Evolutionary conservation across 1,140 invertebrate genomes (phyloP), one percentile per base, ranked within the genome.

Genomic region (Microplitis demolitor): DNA sequence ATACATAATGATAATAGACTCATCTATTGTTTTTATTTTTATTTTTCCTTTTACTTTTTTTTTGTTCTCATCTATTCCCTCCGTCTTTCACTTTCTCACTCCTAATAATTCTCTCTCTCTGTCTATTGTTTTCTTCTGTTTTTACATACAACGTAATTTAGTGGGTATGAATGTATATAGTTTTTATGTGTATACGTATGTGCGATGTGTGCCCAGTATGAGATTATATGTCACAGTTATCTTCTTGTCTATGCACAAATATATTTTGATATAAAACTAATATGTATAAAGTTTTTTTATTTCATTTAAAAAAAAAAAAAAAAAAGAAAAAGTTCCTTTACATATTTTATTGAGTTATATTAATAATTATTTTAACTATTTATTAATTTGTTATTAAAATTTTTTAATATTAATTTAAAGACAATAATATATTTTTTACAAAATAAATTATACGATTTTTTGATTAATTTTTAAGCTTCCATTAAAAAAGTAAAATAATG

Each of bases 191-290:
- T 72, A 69, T 56, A 31, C 34, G 51, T 45, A 62, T 63, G 67
- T 79, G 71, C 77, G 78, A 83, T 74, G 78, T 80, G 84, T 82
- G 79, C 74, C 81, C 79, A 82, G 81, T 85, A 85, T 80, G 78
- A 80, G 78, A 86, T 86, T 86, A 85, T 84, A 83, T 83, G 79
- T 82, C 80, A 87, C 79, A 78, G 82, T 85, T 86, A 84, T 86
- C 86, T 86, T 83, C 77, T 85, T 87, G 82, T 86, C 84, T 85
- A 86, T 85, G 85, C 85, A 87, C 85, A 87, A 87, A 87, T 87
- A 87, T 87, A 87, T 87, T 87, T 87, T 87, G 86, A 87, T 87
- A 87, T 85, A 86, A 87, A 87, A 87, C 77, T 76, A 79, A 75
- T 79, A 78, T 35, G 71, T 37, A 4, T 24, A 53, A 39, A 11